Evolutionary conservation across 2,113 vertebrate species (phyloP).

Genomic region (Hucho hucho): DNA sequence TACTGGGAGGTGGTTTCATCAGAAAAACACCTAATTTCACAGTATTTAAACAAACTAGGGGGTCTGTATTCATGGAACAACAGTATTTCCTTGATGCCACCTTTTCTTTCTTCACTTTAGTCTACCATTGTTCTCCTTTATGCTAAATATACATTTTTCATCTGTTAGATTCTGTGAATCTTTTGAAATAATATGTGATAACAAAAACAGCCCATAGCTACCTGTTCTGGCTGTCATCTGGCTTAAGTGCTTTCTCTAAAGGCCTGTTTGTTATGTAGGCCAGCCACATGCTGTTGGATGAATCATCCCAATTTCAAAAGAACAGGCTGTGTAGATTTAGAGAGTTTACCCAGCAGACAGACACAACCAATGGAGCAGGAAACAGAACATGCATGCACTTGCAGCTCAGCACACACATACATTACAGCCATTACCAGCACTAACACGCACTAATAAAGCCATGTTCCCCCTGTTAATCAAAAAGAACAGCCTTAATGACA

Average conservation of each 20-base stretch:
- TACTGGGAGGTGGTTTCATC: too few species aligned
- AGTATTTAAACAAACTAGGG: background rate
- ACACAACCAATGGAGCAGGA: too few species aligned
- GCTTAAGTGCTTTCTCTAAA: slow-evolving; percentile 18
- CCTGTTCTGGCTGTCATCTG: background rate
- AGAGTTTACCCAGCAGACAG: background rate
- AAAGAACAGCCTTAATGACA: background rate
- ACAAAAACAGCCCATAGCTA: too few species aligned
- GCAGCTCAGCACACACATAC: background rate
- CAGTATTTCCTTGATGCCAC: background rate
- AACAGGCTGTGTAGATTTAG: slow-evolving; percentile 12
- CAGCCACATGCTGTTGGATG: slow-evolving; percentile 23
- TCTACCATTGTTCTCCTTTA: background rate
- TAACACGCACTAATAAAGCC: background rate
- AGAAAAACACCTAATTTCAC: background rate
- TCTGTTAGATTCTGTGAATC: too few species aligned
- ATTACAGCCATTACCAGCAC: background rate
- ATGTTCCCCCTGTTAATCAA: background rate
- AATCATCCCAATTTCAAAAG: slow-evolving; percentile 33
- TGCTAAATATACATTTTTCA: too few species aligned
- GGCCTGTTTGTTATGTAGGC: slow-evolving; percentile 23
- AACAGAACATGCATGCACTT: background rate
- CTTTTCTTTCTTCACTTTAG: background rate
- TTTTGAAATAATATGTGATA: too few species aligned
- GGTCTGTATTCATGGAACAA: too few species aligned